Evolutionary conservation across 2,113 vertebrate genomes (phyloP), one percentile per base, ranked within the genome.

Genomic region (Dasyornis broadbenti): DNA sequence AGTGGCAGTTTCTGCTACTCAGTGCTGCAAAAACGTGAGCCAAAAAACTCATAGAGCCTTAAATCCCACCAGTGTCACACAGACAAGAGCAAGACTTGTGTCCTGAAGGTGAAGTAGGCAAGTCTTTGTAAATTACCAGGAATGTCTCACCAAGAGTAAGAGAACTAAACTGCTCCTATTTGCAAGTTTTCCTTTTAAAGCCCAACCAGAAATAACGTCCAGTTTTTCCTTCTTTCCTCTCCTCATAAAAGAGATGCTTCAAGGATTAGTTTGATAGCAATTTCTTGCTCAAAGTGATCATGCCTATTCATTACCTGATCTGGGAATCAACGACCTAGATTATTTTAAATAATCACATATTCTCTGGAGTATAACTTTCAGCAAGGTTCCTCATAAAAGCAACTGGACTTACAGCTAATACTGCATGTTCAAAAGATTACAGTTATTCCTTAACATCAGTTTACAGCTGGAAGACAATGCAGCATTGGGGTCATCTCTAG

Each of bases 311-410:
- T 37, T 42, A 75, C 3, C 28, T 59, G 2, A n/a, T 78, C 26
- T n/a, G 20, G 14, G 31, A 31, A 79, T 40, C 0, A 0, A 44
- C 16, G 17, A 65, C 27, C 15, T 19, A 50, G n/a, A 47, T 26
- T n/a, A 33, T 33, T 52, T 24, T 13, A 54, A 82, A 7, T 66
- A 75, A 26, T 31, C 19, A 40, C 10, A 3, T 47, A 44, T 23
- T 56, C 69, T 13, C 39, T 44, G 9, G 9, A 64, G 31, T 13
- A 66, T 4, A 52, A 4, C 30, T 92, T 81, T 44, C n/a, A 60
- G 18, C 28, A 79, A 78, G 11, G 13, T 33, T 66, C 22, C 33
- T 82, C 3, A 0, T 60, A 47, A 71, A 73, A 80, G 18, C 19
- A 66, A 33, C 35, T 19, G 11, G 18, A 70, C 40, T 68, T 75